These are phyloP conservation scores for Drosophila histrio DNA, from an alignment of 2,888 invertebrate species.

Conservation along the genomic window DNA sequence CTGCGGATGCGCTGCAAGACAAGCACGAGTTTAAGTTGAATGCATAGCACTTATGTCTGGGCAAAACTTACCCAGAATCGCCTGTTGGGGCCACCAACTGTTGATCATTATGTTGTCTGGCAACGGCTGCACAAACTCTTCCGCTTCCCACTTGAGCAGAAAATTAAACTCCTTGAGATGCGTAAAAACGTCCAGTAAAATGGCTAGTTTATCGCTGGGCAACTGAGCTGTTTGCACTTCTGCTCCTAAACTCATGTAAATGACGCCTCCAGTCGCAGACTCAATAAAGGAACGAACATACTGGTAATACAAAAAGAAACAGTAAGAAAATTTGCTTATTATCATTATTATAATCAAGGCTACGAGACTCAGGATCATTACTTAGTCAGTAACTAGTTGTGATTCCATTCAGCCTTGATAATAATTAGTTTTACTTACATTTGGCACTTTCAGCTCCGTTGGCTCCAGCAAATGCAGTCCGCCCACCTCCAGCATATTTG, in stretches of 20 bases:
- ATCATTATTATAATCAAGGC: too few species aligned
- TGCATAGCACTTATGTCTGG: neutral
- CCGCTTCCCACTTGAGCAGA: constrained; percentile 85
- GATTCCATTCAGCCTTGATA: too few species aligned
- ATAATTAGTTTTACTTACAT: constrained; percentile 53
- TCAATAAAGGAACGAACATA: constrained; percentile 82
- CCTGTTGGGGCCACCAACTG: constrained; percentile 83
- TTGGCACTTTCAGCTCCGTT: constrained; percentile 59
- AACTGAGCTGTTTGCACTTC: constrained; percentile 80
- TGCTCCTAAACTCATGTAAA: constrained; percentile 85
- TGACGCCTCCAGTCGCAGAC: constrained; percentile 81
- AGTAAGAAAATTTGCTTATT: neutral
- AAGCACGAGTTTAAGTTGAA: neutral
- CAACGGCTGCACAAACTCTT: constrained; percentile 70
- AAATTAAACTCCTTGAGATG: constrained; percentile 82
- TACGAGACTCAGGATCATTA: too few species aligned
- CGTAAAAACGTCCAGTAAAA: constrained; percentile 74
- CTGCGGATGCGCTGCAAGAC: constrained; percentile 85
- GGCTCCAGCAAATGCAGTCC: constrained; percentile 75
- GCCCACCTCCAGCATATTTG: constrained; percentile 83
- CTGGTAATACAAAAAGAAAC: constrained; percentile 39
- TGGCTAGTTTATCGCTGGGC: constrained; percentile 81
- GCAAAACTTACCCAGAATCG: constrained; percentile 77
- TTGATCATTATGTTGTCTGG: constrained; percentile 83
- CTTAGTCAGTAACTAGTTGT: too few species aligned